Percentiles rank a stretch among this genome's conserved stretches.
Conservation (phyloP, 1,140 invertebrate species). For the Battus philenor region DNA sequence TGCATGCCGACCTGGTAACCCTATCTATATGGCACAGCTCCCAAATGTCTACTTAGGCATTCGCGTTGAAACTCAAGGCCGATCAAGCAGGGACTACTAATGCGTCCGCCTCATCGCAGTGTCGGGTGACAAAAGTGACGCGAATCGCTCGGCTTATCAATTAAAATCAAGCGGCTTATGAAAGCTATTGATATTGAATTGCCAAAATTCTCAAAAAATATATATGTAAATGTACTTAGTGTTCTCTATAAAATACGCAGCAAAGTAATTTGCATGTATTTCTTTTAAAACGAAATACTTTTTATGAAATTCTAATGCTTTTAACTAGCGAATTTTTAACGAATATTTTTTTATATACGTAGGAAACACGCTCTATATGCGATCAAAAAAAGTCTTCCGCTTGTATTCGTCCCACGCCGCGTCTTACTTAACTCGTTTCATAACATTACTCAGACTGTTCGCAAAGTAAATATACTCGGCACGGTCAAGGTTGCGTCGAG, state of each 20-base stretch:
- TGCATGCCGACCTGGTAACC: constrained; percentile 7
- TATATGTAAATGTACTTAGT: too few species aligned
- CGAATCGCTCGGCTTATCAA: background rate
- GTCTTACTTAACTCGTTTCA: constrained; percentile 11
- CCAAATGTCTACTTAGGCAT: constrained; percentile 51
- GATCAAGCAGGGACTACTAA: constrained; percentile 35
- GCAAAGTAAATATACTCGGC: constrained; percentile 4
- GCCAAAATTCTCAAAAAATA: too few species aligned
- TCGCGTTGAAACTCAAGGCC: constrained; percentile 41
- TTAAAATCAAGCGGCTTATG: too few species aligned
- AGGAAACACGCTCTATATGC: too few species aligned
- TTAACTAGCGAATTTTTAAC: too few species aligned
- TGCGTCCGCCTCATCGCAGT: constrained; percentile 2
- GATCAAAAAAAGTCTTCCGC: constrained; percentile 3
- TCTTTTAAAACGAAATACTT: too few species aligned
- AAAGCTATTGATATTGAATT: too few species aligned
- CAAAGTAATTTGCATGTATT: too few species aligned
- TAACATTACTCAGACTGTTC: constrained; percentile 1
- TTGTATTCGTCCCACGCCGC: background rate
- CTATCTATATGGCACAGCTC: constrained; percentile 23
- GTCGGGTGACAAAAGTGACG: background rate
- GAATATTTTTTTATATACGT: too few species aligned
- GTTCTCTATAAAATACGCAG: too few species aligned
- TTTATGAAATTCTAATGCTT: too few species aligned
- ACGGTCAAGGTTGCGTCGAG: constrained; percentile 5